Base-by-base conservation (phyloP, 2,113 vertebrate genomes). In the Larimichthys crocea region DNA sequence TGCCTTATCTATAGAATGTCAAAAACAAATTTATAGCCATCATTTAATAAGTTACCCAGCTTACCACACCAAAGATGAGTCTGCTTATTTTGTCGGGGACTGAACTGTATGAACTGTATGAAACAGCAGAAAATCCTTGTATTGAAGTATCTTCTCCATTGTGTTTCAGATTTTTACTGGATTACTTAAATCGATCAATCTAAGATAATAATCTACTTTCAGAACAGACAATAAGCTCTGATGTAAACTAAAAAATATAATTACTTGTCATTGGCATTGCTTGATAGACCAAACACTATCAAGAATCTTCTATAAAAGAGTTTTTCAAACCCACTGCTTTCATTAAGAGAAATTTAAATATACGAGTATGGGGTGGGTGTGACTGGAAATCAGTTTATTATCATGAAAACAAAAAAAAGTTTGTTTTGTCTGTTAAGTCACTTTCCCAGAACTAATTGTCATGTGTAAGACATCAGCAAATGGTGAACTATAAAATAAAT, bases 401-500 rank as follows among this genome's bases (percentile, higher is more conserved):
- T 31, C 7, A n/a, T 22, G 15, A 73, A 19, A 40, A 2, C 35
- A 42, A 17, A 22, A 4, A 4, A 73, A 40, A 70, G 42, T 44
- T 44, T 44, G 42, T 52, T 60, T 72, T 67, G 6, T 61, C 6
- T 49, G 16, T 74, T 68, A 44, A 19, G 12, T 77, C 46, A 26
- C 56, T 22, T 72, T 5, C 19, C 19, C 16, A 22, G 42, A 80
- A 49, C 50, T 0, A 46, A 46, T 17, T 53, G 17, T 24, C 9
- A 55, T 59, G 26, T 52, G 68, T 59, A 74, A 63, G 46, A 68
- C 64, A 49, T 40, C 40, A 29, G 24, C 29, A 67, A 55, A 79
- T 12, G 31, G 57, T 63, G 17, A 79, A 82, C 57, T 46, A 67
- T 60, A 50, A 76, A 59, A 86, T 86, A 55, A 82, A 87, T 80